Evolutionary conservation across 1,140 invertebrate genomes (phyloP), one percentile per base, ranked within the genome.

Genomic region (Heliconius melpomene): DNA sequence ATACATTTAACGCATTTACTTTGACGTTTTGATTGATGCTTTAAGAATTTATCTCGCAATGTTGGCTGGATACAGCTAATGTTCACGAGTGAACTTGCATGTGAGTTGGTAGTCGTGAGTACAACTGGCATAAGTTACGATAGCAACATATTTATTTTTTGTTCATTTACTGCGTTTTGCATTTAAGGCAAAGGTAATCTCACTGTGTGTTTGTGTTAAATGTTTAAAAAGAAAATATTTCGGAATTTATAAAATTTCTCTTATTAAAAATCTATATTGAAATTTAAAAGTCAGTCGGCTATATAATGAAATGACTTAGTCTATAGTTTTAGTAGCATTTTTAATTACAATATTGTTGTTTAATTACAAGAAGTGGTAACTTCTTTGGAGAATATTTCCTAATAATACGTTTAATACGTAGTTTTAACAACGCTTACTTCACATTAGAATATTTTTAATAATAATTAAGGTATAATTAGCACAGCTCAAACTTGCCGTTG

Each of bases 31-130:
- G 60, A 66, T 66, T 66, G 60, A 66, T 66, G 60, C 20, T 66
- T 66, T 29, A 66, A 66, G 23, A 66, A 66, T 66, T 66, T 66
- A 66, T 66, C 60, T 66, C 60, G 60, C 60, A 66, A 66, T 66
- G 60, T 29, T 18, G 23, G 2, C 26, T n/a, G 60, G 16, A 18
- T 52, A 11, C 9, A 66, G 60, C 26, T 66, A 66, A 66, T 60
- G 57, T 60, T 60, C 57, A 60, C 57, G 8, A 26, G 11, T 29
- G 23, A 66, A 11, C 60, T 29, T 26, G 9, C 13, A 2, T 23
- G 26, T 66, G 60, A 66, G 11, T 3, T 66, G 26, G 11, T 6
- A 66, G 26, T 29, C 20, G 8, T n/a, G 3, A 16, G n/a, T 29
- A 29, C 60, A 66, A 66, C 26, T 66, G 60, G 60, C 23, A 29